Conservation (phyloP, 1,140 invertebrate species). For the Aphis gossypii region DNA sequence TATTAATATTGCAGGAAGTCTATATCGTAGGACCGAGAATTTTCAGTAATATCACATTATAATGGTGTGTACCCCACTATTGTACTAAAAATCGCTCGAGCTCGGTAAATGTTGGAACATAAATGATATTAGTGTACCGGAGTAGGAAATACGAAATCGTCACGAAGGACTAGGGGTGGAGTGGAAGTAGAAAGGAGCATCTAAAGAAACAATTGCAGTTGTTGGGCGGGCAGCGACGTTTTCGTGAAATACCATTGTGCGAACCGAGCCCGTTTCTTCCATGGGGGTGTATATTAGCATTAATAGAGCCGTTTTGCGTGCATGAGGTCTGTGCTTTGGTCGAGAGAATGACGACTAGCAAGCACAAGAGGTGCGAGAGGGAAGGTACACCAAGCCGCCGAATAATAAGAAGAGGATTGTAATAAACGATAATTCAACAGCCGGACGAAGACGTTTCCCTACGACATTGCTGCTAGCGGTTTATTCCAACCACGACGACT, state of each 20-base stretch:
- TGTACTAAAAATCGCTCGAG: not conserved
- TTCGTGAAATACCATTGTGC: slow-evolving; percentile 39
- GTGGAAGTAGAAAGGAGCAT: not conserved
- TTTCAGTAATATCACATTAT: not conserved
- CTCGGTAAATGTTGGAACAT: not conserved
- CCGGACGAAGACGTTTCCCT: slow-evolving; percentile 54
- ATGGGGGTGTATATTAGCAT: slow-evolving; percentile 49
- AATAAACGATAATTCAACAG: slow-evolving; percentile 57
- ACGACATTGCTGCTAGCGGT: slow-evolving; percentile 27
- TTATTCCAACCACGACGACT: not conserved
- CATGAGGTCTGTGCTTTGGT: not conserved
- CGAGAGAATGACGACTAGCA: slow-evolving; percentile 11
- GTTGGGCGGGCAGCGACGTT: slow-evolving; percentile 15
- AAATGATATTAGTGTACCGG: slow-evolving; percentile 7
- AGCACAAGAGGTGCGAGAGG: not conserved
- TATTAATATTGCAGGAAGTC: not conserved
- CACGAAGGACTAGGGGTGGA: not conserved
- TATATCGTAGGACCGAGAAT: not conserved
- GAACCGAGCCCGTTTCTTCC: not conserved
- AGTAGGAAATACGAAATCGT: slow-evolving; percentile 11
- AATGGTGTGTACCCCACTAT: not conserved
- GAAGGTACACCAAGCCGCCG: not conserved
- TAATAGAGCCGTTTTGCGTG: slow-evolving; percentile 55
- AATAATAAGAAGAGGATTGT: slow-evolving; percentile 53
- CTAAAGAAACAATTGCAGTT: slow-evolving; percentile 43